Evolutionary conservation across 2,797 vertebrate genomes (phyloP).

Genomic region (Chaunax sp.): DNA sequence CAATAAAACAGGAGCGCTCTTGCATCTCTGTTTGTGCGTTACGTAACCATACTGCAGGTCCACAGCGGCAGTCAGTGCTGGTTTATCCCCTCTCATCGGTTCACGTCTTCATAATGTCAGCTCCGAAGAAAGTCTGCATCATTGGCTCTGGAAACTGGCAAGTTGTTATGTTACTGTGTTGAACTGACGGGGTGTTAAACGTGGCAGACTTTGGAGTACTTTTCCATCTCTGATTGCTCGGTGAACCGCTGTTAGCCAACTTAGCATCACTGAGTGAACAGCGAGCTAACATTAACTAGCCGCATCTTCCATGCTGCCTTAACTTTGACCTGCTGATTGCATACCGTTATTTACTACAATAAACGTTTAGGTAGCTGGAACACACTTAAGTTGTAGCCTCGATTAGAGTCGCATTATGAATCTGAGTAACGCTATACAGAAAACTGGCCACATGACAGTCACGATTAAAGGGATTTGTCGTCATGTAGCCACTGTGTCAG

Average conservation of each 20-base stretch:
- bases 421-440: not conserved
- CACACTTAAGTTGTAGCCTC: not conserved
- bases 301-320: not conserved
- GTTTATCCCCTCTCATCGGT: slow-evolving; percentile 8
- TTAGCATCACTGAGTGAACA: slow-evolving; percentile 36
- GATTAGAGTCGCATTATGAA: not conserved
- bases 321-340: not conserved
- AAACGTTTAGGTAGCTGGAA: not conserved
- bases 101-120: slow-evolving; percentile 71
- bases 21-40: slow-evolving; percentile 37
- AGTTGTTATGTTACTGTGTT: slow-evolving; percentile 41
- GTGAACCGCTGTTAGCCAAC: slow-evolving; percentile 23
- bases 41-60: slow-evolving; percentile 58
- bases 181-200: not conserved
- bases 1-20: slow-evolving; percentile 55
- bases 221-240: not conserved
- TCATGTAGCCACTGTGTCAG: slow-evolving; percentile 11
- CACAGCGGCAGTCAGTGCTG: not conserved
- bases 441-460: slow-evolving; percentile 34
- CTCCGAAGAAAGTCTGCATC: slow-evolving; percentile 90
- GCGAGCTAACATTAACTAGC: slow-evolving; percentile 35
- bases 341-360: rapidly evolving
- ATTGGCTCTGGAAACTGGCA: slow-evolving; percentile 97
- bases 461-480: slow-evolving; percentile 3
- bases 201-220: not conserved